These are phyloP conservation scores for Theristicus caerulescens DNA, from an alignment of 2,113 vertebrate genomes.

Conservation along the genomic window DNA sequence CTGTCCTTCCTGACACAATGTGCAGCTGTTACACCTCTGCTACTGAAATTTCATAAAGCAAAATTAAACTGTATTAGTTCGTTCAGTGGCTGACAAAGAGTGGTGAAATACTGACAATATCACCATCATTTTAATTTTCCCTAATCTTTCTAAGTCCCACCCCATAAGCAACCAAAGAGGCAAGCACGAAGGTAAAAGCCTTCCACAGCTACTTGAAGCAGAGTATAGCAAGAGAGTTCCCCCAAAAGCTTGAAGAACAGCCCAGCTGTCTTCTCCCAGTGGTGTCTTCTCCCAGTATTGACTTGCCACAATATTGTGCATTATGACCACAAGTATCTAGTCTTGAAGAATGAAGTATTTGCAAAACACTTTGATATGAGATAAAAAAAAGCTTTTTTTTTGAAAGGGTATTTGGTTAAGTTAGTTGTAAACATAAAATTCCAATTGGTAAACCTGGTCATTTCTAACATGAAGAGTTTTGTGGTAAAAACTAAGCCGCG, in stretches of 20 bases:
- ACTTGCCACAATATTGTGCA: neutral
- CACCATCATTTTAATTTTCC: neutral
- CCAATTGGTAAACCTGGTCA: neutral
- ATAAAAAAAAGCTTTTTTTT: neutral
- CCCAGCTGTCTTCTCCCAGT: neutral
- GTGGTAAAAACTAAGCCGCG: neutral
- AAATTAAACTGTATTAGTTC: neutral
- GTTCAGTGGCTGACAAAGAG: neutral
- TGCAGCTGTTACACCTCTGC: neutral
- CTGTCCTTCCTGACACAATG: neutral
- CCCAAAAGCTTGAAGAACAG: neutral
- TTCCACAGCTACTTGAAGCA: neutral
- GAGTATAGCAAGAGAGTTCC: neutral
- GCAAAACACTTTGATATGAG: neutral
- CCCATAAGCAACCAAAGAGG: neutral
- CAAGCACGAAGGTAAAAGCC: neutral
- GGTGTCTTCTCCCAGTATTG: neutral
- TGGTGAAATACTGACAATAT: neutral
- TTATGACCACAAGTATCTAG: neutral
- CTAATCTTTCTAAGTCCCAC: neutral
- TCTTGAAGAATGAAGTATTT: neutral
- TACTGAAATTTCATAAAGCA: neutral
- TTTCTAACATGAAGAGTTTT: neutral
- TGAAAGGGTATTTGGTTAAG: neutral
- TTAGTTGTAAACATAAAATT: neutral